A percentile compares a stretch with the other conserved stretches of the same genome.
These are phyloP conservation scores for Oscheius myriophilus DNA, from an alignment of 2,888 invertebrate species.

Conservation along the genomic window DNA sequence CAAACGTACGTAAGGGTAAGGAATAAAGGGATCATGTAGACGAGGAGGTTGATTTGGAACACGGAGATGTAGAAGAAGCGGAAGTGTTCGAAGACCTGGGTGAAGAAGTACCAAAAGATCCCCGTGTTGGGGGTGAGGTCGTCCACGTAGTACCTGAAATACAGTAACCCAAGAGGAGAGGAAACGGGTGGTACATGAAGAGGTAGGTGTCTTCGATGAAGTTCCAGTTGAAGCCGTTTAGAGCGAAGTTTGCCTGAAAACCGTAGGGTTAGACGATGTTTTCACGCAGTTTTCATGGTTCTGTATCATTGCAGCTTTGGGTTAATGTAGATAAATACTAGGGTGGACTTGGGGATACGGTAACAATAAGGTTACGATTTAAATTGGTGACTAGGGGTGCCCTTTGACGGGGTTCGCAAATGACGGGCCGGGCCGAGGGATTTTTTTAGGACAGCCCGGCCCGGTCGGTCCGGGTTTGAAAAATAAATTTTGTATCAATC, in stretches of 20 bases:
- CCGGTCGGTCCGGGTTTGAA: too few relatives aligned
- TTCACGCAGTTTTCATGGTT: too few relatives aligned
- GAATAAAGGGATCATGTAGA: conserved; percentile 87
- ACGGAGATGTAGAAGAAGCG: conserved; percentile 91
- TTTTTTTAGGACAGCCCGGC: too few relatives aligned
- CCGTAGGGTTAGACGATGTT: neutral
- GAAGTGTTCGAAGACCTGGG: conserved; percentile 99
- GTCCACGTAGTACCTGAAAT: conserved; percentile 78
- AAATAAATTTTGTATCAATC: too few relatives aligned
- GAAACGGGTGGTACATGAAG: conserved; percentile 43
- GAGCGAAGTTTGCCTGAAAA: conserved; percentile 23
- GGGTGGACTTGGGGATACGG: too few relatives aligned
- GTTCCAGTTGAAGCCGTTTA: conserved; percentile 26
- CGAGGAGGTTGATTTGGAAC: conserved; percentile 92
- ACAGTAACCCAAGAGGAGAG: neutral
- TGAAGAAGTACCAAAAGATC: conserved; percentile 99
- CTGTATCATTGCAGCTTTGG: too few relatives aligned
- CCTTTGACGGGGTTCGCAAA: too few relatives aligned
- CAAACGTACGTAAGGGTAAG: conserved; percentile 72
- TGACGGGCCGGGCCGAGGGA: too few relatives aligned
- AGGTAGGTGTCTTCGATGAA: conserved; percentile 46
- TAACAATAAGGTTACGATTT: too few relatives aligned
- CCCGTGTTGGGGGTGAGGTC: conserved; percentile 97
- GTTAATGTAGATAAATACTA: too few relatives aligned
- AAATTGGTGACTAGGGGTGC: too few relatives aligned